phyloP scores from a whole-genome alignment of 2,888 invertebrate species.

The Tetramorium bicarinatum region DNA sequence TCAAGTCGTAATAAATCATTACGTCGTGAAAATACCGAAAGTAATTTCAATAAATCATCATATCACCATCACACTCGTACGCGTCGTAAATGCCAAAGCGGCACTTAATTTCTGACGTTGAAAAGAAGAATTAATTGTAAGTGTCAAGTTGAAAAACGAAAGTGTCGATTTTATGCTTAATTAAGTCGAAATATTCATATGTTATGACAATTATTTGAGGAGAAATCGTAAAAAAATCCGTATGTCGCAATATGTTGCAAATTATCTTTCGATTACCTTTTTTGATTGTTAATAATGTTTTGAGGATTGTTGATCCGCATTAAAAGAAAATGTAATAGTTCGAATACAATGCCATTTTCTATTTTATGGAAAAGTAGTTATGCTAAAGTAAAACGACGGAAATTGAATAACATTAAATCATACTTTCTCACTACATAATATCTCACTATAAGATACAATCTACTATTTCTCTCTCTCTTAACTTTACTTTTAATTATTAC shows the following conservation, averaged over 20 bases:
- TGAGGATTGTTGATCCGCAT: not conserved
- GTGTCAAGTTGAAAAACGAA: not conserved
- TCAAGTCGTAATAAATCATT: slow-evolving; percentile 26
- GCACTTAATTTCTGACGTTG: not conserved
- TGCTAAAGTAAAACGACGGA: not conserved
- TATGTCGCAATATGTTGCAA: not conserved
- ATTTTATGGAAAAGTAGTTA: not conserved
- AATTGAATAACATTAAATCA: not conserved
- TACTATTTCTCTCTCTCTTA: no score
- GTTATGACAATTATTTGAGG: not conserved
- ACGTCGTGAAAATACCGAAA: not conserved
- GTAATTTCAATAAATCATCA: slow-evolving; percentile 19
- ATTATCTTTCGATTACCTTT: not conserved
- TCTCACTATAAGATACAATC: no score
- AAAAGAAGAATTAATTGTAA: not conserved
- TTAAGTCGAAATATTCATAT: not conserved
- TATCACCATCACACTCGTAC: not conserved
- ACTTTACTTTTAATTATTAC: not conserved
- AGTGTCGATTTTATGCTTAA: not conserved
- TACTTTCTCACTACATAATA: not conserved
- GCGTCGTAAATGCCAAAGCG: not conserved
- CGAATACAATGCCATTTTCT: not conserved
- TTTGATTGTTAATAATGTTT: not conserved
- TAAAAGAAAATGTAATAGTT: not conserved
- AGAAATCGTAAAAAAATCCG: not conserved